Evolutionary conservation across 2,113 vertebrate species (phyloP), one percentile per base, ranked within the genome.

Genomic region (Pygoscelis antarcticus): DNA sequence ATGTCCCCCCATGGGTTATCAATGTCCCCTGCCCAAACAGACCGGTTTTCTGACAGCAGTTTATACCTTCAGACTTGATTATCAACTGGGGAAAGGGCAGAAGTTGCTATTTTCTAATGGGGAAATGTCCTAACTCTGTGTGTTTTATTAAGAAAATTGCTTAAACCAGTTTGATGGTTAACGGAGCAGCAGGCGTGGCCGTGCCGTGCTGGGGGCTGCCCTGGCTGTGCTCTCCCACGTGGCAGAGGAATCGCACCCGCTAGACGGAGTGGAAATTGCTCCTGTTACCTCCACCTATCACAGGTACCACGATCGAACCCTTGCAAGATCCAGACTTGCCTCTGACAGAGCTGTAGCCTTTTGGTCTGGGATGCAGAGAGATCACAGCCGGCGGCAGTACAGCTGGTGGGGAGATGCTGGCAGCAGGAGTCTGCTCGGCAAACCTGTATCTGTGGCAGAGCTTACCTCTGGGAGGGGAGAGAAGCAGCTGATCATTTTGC

Each of bases 251-350:
- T 40, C 0, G 0, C 44, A 42, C 17, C 19, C 20, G 3, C 0
- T 0, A 21, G n/a, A n/a, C 8, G 2, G 7, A 42, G 51, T 13
- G 58, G 47, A 23, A 51, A 9, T 38, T 11, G 38, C 22, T 65
- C 46, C 66, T 3, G 9, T 55, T 69, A 20, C 69, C 29, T 76
- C 57, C 30, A 19, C 14, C 9, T 65, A 1, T n/a, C 4, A 4
- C 75, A 64, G 44, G 26, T 22, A 16, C 76, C 23, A 10, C 0
- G 0, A 1, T 0, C 0, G 0, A 52, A 55, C 25, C 77, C 27
- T 46, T 11, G 40, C 0, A 2, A 61, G 75, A 23, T 46, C 61
- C 64, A 46, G 58, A 72, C 26, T 9, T 46, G n/a, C 23, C 36
- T 70, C 83, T 26, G 27, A 29, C 71, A 57, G 64, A 72, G 80